A percentile compares a stretch with the other conserved stretches of the same genome.
Conservation (phyloP, 2,113 vertebrate species). For the Mormyrus iriodes region DNA sequence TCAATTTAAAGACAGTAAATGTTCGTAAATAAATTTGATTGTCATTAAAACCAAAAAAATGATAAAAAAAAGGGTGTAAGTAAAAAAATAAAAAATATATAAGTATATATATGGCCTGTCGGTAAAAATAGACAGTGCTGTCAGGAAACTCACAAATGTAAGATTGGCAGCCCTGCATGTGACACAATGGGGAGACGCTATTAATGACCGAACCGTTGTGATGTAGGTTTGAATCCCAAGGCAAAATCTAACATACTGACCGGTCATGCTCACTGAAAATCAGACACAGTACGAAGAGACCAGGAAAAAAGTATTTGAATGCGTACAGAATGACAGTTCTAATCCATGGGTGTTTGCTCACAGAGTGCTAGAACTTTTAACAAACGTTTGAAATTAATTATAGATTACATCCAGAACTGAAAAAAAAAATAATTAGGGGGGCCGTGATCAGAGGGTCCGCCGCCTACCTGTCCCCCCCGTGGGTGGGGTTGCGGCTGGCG, state of each 20-base stretch:
- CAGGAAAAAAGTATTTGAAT: no score
- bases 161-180: background rate
- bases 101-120: no score
- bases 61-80: no score
- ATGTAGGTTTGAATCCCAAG: no score
- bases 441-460: background rate
- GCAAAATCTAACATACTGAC: background rate
- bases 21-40: background rate
- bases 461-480: constrained; percentile 56
- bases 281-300: no score
- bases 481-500: constrained; percentile 44
- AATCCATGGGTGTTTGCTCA: no score
- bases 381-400: background rate
- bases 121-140: background rate
- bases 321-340: no score
- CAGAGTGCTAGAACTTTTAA: no score
- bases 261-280: background rate
- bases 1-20: background rate
- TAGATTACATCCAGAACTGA: background rate
- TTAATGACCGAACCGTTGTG: background rate
- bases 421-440: background rate
- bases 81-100: no score
- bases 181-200: background rate
- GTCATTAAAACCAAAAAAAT: no score
- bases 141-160: background rate